Evolutionary conservation across 2,888 invertebrate genomes (phyloP).

Genomic region (Cistogaster globosa): DNA sequence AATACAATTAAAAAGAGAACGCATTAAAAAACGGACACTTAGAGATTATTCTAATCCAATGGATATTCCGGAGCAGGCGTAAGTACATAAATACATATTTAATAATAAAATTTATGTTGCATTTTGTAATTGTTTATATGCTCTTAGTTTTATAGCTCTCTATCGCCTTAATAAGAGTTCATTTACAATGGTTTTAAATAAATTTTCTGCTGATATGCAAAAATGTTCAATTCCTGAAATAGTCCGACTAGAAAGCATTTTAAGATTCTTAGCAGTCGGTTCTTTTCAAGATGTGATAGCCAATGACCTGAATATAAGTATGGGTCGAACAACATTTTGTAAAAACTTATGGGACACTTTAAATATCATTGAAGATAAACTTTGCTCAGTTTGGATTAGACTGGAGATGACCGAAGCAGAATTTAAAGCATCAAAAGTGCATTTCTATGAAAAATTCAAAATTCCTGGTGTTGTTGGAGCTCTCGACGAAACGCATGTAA

Average conservation of each 20-base stretch:
- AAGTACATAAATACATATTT: too few relatives aligned
- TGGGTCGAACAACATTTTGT: constrained; percentile 18
- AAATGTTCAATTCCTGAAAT: constrained; percentile 32
- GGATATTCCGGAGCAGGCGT: constrained; percentile 23
- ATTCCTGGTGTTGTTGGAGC: constrained; percentile 19
- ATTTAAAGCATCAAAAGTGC: constrained; percentile 4
- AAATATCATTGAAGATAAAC: constrained; percentile 13
- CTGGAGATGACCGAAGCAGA: constrained; percentile 20
- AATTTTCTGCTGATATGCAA: not conserved
- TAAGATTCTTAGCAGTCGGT: constrained; percentile 27
- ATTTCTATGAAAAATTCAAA: constrained; percentile 29
- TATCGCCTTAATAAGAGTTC: too few relatives aligned
- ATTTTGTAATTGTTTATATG: too few relatives aligned
- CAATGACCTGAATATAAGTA: constrained; percentile 36
- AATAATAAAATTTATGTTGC: not conserved
- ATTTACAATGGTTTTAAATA: not conserved
- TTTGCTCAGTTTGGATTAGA: constrained; percentile 8
- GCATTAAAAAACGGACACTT: not conserved
- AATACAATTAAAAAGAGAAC: constrained; percentile 12
- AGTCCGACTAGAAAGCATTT: constrained; percentile 13
- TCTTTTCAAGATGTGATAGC: constrained; percentile 28
- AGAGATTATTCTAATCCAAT: constrained; percentile 26
- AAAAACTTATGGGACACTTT: constrained; percentile 11
- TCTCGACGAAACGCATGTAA: constrained; percentile 7
- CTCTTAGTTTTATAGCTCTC: too few relatives aligned